Conservation (phyloP, 1,140 invertebrate species). For the Bombyx mandarina region DNA sequence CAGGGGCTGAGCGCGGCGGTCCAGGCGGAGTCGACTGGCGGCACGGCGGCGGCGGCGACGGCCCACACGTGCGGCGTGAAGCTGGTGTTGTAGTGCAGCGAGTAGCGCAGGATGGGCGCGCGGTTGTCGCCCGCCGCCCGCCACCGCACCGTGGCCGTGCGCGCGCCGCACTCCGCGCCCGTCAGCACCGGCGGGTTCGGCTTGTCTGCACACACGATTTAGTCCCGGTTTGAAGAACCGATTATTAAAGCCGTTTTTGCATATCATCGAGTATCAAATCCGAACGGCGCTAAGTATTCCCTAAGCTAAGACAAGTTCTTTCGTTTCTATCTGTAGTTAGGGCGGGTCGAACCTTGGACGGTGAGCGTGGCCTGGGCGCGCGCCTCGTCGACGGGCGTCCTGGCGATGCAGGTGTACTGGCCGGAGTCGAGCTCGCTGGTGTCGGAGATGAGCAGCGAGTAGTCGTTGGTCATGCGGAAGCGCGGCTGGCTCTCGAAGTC, state of each 20-base stretch:
- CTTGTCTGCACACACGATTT: constrained; percentile 81
- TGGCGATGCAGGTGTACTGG: constrained; percentile 95
- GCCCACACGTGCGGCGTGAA: constrained; percentile 96
- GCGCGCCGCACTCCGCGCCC: constrained; percentile 77
- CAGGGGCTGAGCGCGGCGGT: constrained; percentile 87
- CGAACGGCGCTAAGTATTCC: neutral
- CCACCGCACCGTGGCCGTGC: constrained; percentile 86
- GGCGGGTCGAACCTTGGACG: constrained; percentile 81
- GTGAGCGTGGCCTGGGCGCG: constrained; percentile 88
- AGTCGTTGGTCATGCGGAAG: constrained; percentile 87
- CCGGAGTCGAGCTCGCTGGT: constrained; percentile 96
- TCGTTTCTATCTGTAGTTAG: neutral
- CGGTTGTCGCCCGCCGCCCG: constrained; percentile 92
- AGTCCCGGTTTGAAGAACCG: neutral
- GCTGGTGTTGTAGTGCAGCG: constrained; percentile 94
- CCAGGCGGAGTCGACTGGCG: constrained; percentile 84
- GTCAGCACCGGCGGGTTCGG: constrained; percentile 88
- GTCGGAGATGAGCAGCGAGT: constrained; percentile 94
- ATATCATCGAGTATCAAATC: neutral
- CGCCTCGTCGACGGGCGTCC: constrained; percentile 89
- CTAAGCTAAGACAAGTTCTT: neutral
- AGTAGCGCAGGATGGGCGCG: constrained; percentile 92
- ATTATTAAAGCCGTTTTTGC: neutral
- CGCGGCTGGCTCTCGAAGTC: constrained; percentile 90
- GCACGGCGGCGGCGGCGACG: constrained; percentile 79